Conservation (phyloP, 2,113 vertebrate genomes). For the Oryctolagus cuniculus region mOryCun1.1 NC_091447.1:50637501-50638000, state of each 20-base stretch:
- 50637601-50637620: slow-evolving; percentile 81
- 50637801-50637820: slow-evolving; percentile 54
- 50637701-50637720: slow-evolving; percentile 47
- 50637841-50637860: slow-evolving; percentile 75
- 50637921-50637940: slow-evolving; percentile 46
- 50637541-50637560: slow-evolving; percentile 83
- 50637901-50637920: slow-evolving; percentile 79
- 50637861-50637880: slow-evolving; percentile 64
- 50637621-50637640: slow-evolving; percentile 75
- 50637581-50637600: slow-evolving; percentile 83
- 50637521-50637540: slow-evolving; percentile 82
- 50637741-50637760: slow-evolving; percentile 46
- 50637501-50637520: slow-evolving; percentile 86
- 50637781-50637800: slow-evolving; percentile 71
- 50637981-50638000: slow-evolving; percentile 58
- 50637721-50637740: neutral
- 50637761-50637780: slow-evolving; percentile 69
- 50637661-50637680: slow-evolving; percentile 78
- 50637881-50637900: slow-evolving; percentile 82
- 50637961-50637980: slow-evolving; percentile 46
- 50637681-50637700: slow-evolving; percentile 75
- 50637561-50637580: slow-evolving; percentile 88
- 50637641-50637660: slow-evolving; percentile 79
- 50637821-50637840: slow-evolving; percentile 29
- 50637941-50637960: neutral